A percentile compares a stretch with the other conserved stretches of the same genome.
phyloP scores from a whole-genome alignment of 2,888 invertebrate species.

The Nemotelus nigrinus region DNA sequence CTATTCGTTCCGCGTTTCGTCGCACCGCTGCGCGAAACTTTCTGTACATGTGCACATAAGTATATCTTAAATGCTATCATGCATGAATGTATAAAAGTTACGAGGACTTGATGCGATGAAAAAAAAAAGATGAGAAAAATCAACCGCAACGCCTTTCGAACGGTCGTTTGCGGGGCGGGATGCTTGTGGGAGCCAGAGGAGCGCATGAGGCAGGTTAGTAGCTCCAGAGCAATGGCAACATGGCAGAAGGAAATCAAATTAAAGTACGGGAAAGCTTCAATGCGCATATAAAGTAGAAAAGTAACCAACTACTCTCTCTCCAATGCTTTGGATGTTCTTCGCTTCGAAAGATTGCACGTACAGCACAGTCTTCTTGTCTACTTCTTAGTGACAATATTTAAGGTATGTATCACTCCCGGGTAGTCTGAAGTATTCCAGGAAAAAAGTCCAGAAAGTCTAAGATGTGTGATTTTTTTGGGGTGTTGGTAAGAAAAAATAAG shows the following conservation, averaged over 20 bases:
- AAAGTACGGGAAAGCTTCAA: slow-evolving; percentile 36
- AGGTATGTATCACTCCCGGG: too few species aligned
- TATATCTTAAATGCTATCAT: slow-evolving; percentile 11
- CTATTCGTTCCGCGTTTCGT: slow-evolving; percentile 15
- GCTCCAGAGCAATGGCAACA: background rate
- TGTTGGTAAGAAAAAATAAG: too few species aligned
- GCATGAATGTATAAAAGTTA: slow-evolving; percentile 34
- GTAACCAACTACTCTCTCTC: slow-evolving; percentile 31
- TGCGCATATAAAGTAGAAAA: slow-evolving; percentile 37
- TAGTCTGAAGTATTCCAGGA: too few species aligned
- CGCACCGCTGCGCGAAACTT: slow-evolving; percentile 22
- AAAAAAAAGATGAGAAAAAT: slow-evolving; percentile 29
- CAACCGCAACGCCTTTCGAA: slow-evolving; percentile 24
- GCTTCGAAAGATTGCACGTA: too few species aligned
- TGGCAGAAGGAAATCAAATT: slow-evolving; percentile 31
- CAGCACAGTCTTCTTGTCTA: too few species aligned
- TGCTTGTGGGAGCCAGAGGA: background rate
- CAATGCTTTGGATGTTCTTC: background rate
- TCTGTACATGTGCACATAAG: slow-evolving; percentile 19
- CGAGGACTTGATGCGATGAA: slow-evolving; percentile 23
- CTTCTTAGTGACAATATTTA: too few species aligned
- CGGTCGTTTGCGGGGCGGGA: background rate
- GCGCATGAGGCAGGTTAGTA: background rate
- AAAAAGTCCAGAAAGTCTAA: too few species aligned
- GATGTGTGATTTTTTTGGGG: too few species aligned